Percentiles rank a stretch among this genome's conserved stretches.
Conservation (phyloP, 2,113 vertebrate genomes). For the Anolis sagrei region DNA sequence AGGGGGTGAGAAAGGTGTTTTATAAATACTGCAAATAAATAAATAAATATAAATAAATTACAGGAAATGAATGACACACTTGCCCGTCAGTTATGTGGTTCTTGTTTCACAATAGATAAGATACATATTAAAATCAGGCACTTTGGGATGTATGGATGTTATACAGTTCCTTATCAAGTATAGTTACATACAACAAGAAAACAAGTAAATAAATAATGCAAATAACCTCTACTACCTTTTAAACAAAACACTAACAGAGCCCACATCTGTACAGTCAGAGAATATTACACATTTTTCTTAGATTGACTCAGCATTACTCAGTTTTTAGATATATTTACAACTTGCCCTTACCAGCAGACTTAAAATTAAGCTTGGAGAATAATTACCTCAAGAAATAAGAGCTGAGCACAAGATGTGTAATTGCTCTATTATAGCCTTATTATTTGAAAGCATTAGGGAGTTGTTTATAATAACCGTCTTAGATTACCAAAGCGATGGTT, state of each 20-base stretch:
- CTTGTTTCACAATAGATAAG: neutral
- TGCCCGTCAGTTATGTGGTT: neutral
- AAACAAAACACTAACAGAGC: slow-evolving; percentile 32
- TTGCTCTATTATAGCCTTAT: slow-evolving; percentile 53
- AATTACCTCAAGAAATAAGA: slow-evolving; percentile 55
- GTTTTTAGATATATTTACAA: neutral
- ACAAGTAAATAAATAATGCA: neutral
- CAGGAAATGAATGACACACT: neutral
- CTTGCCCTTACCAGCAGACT: slow-evolving; percentile 1
- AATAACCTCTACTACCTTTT: neutral
- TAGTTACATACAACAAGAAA: neutral
- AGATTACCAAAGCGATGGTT: slow-evolving; percentile 62
- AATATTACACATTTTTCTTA: slow-evolving; percentile 24
- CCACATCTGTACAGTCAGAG: slow-evolving; percentile 33
- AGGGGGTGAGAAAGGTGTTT: no score
- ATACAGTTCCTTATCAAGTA: neutral
- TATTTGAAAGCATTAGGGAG: slow-evolving; percentile 63
- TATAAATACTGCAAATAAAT: no score
- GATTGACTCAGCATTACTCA: slow-evolving; percentile 35
- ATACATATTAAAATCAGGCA: neutral
- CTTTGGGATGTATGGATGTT: neutral
- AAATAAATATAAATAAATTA: no score
- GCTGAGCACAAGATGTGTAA: slow-evolving; percentile 37
- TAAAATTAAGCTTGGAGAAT: neutral
- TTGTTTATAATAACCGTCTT: slow-evolving; percentile 64